A percentile compares a stretch with the other conserved stretches of the same genome.
Conservation (phyloP, 2,113 vertebrate species). For the Oreochromis spilurus region DNA sequence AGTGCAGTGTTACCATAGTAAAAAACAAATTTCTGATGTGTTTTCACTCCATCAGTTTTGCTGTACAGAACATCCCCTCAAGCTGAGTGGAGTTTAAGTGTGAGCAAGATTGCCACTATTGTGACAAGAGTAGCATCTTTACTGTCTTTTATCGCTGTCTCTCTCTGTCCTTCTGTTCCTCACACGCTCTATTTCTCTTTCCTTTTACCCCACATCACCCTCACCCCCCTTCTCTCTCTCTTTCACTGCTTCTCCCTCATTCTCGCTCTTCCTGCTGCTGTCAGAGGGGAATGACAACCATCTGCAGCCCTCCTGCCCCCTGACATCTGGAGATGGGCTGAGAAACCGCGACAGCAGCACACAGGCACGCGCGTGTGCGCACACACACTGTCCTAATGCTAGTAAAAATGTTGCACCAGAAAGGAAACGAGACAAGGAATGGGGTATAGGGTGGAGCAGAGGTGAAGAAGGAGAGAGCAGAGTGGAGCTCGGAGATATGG, state of each 20-base stretch:
- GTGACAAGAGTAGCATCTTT: constrained; percentile 6
- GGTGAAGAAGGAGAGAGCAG: neutral
- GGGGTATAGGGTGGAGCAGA: neutral
- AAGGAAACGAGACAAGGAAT: neutral
- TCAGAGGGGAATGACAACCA: constrained; percentile 62
- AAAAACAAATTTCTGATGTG: neutral
- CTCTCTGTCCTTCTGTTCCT: neutral
- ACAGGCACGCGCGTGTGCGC: neutral
- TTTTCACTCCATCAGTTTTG: constrained; percentile 29
- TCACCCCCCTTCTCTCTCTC: neutral
- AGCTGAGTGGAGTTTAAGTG: constrained; percentile 1
- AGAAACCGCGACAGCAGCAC: neutral
- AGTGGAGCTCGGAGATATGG: neutral
- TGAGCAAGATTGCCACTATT: constrained; percentile 11
- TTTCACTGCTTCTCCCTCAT: neutral
- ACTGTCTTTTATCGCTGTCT: constrained; percentile 1
- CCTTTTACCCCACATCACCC: neutral
- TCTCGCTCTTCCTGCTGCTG: constrained; percentile 35
- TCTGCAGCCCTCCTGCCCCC: constrained; percentile 53
- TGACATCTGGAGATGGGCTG: constrained; percentile 60
- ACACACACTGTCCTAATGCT: neutral
- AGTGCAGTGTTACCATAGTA: neutral
- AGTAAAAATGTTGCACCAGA: neutral
- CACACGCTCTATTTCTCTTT: constrained; percentile 2
- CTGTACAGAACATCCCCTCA: constrained; percentile 15